Evolutionary conservation across 2,888 invertebrate genomes (phyloP).

Genomic region (Trilocha varians): DNA sequence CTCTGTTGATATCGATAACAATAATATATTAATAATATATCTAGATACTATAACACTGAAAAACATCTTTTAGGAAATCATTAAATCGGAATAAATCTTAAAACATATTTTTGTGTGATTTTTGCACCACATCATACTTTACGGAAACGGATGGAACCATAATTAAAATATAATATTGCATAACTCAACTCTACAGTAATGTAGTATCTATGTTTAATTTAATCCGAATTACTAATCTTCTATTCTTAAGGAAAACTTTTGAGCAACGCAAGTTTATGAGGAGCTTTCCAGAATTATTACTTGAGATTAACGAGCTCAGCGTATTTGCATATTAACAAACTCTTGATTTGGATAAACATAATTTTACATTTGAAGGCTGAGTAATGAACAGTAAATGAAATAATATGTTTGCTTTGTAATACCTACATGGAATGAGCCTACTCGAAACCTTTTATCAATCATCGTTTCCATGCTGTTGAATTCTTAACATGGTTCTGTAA

Average conservation of each 20-base stretch:
- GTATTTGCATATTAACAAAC: constrained; percentile 4
- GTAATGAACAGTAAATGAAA: background rate
- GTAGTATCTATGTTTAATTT: no score
- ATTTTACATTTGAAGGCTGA: background rate
- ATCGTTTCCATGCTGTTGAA: background rate
- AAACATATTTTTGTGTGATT: no score
- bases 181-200: no score
- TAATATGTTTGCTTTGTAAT: background rate
- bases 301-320: background rate
- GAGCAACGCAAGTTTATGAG: background rate
- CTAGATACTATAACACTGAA: no score
- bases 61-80: no score
- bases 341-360: background rate
- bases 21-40: no score
- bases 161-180: no score
- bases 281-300: background rate
- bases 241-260: background rate
- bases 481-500: background rate
- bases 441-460: background rate
- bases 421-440: background rate
- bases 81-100: no score
- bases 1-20: no score
- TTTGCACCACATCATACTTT: no score
- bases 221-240: no score
- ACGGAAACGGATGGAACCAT: no score